phyloP scores from a whole-genome alignment of 2,113 vertebrate genomes.

The Catharus fuscescens region DNA sequence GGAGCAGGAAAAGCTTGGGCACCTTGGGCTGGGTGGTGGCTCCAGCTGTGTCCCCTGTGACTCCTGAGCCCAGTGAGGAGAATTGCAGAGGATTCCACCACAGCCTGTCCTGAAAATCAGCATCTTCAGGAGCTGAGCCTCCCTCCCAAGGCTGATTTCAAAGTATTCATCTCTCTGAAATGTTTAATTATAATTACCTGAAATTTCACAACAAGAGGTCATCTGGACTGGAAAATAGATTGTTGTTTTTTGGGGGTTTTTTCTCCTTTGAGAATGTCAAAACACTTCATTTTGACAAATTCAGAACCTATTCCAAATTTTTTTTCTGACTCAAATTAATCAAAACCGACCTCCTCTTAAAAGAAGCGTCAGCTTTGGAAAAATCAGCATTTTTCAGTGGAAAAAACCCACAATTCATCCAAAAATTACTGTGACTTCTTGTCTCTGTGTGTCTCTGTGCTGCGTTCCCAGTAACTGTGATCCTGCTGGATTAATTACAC shows the following conservation, averaged over 20 bases:
- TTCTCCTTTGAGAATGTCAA: slow-evolving; percentile 14
- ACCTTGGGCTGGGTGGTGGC: not conserved
- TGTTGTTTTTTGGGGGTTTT: not conserved
- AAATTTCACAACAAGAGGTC: slow-evolving; percentile 48
- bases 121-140: not conserved
- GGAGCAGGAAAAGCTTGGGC: not conserved
- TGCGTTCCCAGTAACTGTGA: not conserved
- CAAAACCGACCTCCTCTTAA: not conserved
- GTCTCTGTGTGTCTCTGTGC: not conserved
- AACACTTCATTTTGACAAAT: slow-evolving; percentile 49
- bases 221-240: slow-evolving; percentile 44
- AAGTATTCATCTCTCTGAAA: slow-evolving; percentile 16
- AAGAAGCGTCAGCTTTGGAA: slow-evolving; percentile 16
- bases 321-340: slow-evolving; percentile 36
- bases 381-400: slow-evolving; percentile 42
- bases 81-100: not conserved
- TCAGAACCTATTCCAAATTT: slow-evolving; percentile 16
- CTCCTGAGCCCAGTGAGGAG: not conserved
- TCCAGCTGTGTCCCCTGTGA: not conserved
- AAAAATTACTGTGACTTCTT: not conserved
- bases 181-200: slow-evolving; percentile 41
- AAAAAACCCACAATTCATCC: not conserved
- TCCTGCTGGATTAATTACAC: slow-evolving; percentile 23
- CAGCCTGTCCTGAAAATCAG: not conserved
- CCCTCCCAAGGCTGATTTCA: not conserved